These are phyloP conservation scores for Leuciscus waleckii DNA, from an alignment of 2,797 vertebrate genomes.

Conservation along the genomic window DNA sequence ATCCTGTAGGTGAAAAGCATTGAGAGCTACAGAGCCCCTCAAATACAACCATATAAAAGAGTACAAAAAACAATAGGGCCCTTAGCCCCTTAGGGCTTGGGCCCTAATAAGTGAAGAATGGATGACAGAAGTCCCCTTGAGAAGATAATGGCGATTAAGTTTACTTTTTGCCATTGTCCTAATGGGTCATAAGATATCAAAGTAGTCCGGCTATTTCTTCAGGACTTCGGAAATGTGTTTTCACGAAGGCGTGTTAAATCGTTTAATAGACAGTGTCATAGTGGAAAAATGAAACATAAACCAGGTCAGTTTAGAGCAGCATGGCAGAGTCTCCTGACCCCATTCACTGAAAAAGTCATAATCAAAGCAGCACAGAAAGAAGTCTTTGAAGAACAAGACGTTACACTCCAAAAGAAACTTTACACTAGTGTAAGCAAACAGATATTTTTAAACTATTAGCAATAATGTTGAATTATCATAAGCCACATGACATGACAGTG, in stretches of 20 bases:
- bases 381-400: neutral
- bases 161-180: slow-evolving; percentile 1
- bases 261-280: neutral
- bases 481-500: neutral
- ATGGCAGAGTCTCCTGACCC: neutral
- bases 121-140: neutral
- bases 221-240: neutral
- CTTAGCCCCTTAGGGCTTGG: too few relatives aligned
- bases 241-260: neutral
- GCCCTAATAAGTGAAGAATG: neutral
- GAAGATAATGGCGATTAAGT: neutral
- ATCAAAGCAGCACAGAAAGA: slow-evolving; percentile 3
- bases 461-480: neutral
- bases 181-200: slow-evolving; percentile 8
- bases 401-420: neutral
- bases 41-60: too few relatives aligned
- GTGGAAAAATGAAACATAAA: slow-evolving; percentile 17
- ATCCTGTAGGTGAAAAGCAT: too few relatives aligned
- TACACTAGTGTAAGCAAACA: neutral
- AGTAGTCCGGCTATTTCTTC: neutral
- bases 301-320: neutral
- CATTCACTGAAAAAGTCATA: neutral
- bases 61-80: too few relatives aligned
- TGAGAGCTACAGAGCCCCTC: too few relatives aligned
- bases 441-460: neutral